These are phyloP conservation scores for Eira barbara DNA, from an alignment of 2,113 vertebrate genomes.

Conservation along the genomic window DNA sequence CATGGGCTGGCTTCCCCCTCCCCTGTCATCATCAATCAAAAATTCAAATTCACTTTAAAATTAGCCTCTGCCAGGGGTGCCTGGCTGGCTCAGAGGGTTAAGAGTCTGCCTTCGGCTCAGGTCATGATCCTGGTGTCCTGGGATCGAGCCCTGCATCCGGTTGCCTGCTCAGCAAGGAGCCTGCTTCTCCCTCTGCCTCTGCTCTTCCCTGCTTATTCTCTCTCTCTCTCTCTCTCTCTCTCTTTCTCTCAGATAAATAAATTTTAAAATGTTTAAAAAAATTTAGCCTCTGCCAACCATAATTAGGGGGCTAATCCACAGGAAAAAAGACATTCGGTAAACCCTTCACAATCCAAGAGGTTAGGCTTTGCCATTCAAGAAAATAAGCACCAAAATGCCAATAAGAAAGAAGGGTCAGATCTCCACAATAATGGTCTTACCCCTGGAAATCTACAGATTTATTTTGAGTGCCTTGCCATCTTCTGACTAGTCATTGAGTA, in stretches of 20 bases:
- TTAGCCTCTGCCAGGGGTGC: background rate
- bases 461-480: background rate
- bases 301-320: background rate
- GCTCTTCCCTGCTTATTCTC: too few species aligned
- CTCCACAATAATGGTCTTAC: background rate
- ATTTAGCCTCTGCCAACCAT: background rate
- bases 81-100: too few species aligned
- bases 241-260: too few species aligned
- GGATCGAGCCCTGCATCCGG: too few species aligned
- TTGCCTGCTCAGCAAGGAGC: too few species aligned
- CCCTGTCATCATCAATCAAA: background rate
- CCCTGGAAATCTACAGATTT: background rate
- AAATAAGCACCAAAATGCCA: background rate
- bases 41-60: slow-evolving; percentile 25
- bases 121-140: too few species aligned
- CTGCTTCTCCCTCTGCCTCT: too few species aligned
- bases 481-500: background rate
- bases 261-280: too few species aligned
- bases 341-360: background rate
- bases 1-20: background rate
- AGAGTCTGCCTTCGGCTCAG: too few species aligned
- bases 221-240: too few species aligned
- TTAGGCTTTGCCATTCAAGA: background rate
- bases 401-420: background rate
- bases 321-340: background rate